Base-by-base conservation (phyloP, 2,888 invertebrate genomes). In the Parthenolecanium corni region DNA sequence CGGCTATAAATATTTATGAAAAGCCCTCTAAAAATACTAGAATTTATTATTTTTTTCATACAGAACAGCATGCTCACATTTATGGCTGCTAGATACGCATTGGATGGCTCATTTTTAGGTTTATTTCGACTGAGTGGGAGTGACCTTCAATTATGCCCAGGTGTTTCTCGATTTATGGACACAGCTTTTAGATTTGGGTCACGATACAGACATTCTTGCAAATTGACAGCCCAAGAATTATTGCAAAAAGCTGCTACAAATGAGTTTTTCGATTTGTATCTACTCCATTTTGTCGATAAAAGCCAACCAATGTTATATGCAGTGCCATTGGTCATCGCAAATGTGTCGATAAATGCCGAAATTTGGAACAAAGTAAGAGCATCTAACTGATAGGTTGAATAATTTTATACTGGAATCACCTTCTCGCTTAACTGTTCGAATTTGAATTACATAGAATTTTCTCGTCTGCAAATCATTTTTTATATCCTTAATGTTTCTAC, bases 251-350 rank as follows among this genome's bases (percentile, higher is more conserved):
- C 25, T 9, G 31, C 46, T 16, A 69, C 74, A 69, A 75, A 75
- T 65, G 70, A 72, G 66, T 80, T 82, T 71, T 74, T 76, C 66
- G 79, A 79, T 66, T 74, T 80, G 20, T 81, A 76, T 69, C 70
- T 82, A 62, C 72, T 76, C 62, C 78, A 76, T 69, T 31, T 31
- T 9, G 72, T 69, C 52, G 72, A 74, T 16, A 71, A 72, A 51
- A 74, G 71, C n/a, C 74, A 72, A 54, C 70, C 70, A 44, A 69
- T 74, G 66, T 70, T 80, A 53, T 79, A 79, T 68, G 74, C 79
- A 1, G 69, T 83, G 24, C 82, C 83, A 9, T 71, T 83, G 46
- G 72, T 79, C 18, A 76, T 81, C 25, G 73, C 72, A 61, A 79
- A 79, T 67, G 71, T 77, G 65, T 72, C 75, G 62, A 71, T 72